Conservation (phyloP, 1,140 invertebrate species). For the Penaeus chinensis region DNA sequence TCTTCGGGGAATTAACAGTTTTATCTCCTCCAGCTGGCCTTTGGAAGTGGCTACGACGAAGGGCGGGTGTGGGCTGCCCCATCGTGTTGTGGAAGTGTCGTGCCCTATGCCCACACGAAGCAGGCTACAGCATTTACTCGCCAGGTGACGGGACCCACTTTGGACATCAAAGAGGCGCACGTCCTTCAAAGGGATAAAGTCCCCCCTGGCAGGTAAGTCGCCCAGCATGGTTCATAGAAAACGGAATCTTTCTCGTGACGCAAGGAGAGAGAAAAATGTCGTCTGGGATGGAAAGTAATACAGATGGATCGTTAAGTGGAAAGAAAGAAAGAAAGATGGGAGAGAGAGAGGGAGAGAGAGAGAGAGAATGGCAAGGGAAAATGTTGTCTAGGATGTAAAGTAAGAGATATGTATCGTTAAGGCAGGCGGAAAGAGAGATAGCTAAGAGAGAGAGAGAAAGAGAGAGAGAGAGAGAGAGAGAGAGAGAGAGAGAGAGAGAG, state of each 20-base stretch:
- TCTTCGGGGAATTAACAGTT: not conserved
- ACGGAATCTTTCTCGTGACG: constrained; percentile 34
- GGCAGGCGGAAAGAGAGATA: not conserved
- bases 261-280: constrained; percentile 16
- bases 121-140: constrained; percentile 58
- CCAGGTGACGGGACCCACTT: constrained; percentile 55
- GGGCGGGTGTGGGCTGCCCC: constrained; percentile 35
- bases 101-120: constrained; percentile 57
- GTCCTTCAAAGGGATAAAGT: constrained; percentile 48
- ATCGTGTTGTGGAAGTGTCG: constrained; percentile 53
- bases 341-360: too few relatives aligned
- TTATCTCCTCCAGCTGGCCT: constrained; percentile 14
- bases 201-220: constrained; percentile 49
- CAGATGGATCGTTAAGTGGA: not conserved
- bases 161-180: constrained; percentile 51
- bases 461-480: not conserved
- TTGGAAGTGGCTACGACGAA: constrained; percentile 33
- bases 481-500: too few relatives aligned
- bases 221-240: constrained; percentile 22
- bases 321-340: not conserved
- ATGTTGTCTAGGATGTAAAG: not conserved
- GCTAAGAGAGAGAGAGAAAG: not conserved
- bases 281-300: not conserved
- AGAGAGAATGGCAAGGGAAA: not conserved
- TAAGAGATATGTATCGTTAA: not conserved